Evolutionary conservation across 2,888 invertebrate species (phyloP), one percentile per base, ranked within the genome.

Genomic region (Tubulanus polymorphus): DNA sequence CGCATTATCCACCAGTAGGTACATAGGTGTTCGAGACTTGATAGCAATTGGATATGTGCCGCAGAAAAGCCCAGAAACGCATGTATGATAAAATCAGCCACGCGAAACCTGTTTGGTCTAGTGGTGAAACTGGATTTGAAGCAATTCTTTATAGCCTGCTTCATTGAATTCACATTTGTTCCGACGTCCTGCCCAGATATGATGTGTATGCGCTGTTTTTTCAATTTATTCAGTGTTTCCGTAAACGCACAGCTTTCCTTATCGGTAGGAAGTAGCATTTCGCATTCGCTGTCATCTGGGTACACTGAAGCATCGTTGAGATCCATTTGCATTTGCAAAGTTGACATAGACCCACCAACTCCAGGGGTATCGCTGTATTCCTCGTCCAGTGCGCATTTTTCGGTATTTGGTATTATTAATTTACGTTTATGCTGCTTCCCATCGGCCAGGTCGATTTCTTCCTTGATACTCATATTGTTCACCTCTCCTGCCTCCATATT

Each of bases 151-250:
- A 32, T 10, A 10, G 41, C 41, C 20, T 15, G 20, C 41, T 41
- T 41, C 23, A 23, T 15, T 12, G n/a, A 32, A 32, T 32, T 32
- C 35, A 32, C 10, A 41, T 41, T 41, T 3, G 6, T 5, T 5
- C 15, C 41, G 6, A 41, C 15, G 23, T 15, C 41, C 5, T 41
- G 20, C 23, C 6, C 5, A 5, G 41, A 41, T 8, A 41, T 41
- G 15, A 41, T 8, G 41, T 41, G 41, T 8, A 41, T 41, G 15
- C 41, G 41, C 41, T 41, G 41, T 41, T 41, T 41, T 41, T 41
- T 5, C 5, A 41, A 15, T 41, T 41, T 41, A 5, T 5, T 15
- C 41, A 41, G 15, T 8, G 41, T 41, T 5, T 41, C 15, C 6
- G 6, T 41, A 41, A 41, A 41, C 15, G 41, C 41, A 41, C 23